These are phyloP conservation scores for Diachasma alloeum DNA, from an alignment of 1,140 invertebrate species.

Conservation along the genomic window DNA sequence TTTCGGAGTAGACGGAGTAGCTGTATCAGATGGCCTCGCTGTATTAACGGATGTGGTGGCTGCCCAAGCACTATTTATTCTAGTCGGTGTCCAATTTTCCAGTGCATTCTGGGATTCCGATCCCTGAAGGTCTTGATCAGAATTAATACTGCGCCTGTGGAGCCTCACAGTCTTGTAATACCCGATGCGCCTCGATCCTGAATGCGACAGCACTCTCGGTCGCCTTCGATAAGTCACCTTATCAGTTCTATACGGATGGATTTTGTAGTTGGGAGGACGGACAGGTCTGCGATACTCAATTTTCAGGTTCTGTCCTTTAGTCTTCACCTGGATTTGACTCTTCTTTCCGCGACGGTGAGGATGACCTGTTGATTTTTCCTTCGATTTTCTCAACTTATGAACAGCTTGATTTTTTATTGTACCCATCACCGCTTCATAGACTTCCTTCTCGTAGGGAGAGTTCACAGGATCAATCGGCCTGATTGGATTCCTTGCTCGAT, in stretches of 20 bases:
- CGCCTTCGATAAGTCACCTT: conserved; percentile 26
- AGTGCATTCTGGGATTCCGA: neutral
- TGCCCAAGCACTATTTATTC: neutral
- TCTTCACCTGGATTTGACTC: neutral
- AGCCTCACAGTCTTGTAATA: conserved; percentile 34
- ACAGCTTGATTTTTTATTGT: conserved; percentile 48
- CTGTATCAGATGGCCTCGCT: neutral
- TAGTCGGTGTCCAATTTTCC: neutral
- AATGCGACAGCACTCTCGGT: neutral
- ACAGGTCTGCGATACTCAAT: neutral
- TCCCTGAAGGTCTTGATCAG: neutral
- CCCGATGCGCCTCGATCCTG: neutral
- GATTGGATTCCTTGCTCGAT: conserved; percentile 12
- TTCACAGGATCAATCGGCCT: neutral
- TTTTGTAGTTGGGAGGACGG: neutral
- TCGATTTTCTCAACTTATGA: neutral
- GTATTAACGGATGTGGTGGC: neutral
- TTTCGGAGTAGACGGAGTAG: conserved; percentile 26
- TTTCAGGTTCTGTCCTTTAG: neutral
- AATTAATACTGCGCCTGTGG: conserved; percentile 35
- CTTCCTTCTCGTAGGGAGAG: conserved; percentile 46
- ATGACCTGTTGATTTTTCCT: neutral
- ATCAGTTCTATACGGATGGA: conserved; percentile 19
- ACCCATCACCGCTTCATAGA: conserved; percentile 62
- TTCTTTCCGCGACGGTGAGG: neutral